A percentile compares a stretch with the other conserved stretches of the same genome.
These are phyloP conservation scores for Eudorcas thomsonii DNA, from an alignment of 2,113 vertebrate genomes.

Conservation along the genomic window DNA sequence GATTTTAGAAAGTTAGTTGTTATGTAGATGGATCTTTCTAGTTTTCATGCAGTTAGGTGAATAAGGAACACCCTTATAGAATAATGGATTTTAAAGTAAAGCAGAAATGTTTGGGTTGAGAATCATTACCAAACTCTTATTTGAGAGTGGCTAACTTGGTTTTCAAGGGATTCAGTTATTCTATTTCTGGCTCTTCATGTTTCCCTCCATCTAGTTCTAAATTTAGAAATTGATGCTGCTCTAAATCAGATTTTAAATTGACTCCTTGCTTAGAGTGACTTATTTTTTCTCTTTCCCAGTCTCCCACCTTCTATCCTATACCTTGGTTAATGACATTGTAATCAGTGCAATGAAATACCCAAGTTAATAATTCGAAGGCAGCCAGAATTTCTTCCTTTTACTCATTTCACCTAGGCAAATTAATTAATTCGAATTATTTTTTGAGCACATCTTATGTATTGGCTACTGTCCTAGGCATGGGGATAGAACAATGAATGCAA, in stretches of 20 bases:
- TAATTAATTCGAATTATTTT: neutral
- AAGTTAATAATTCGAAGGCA: neutral
- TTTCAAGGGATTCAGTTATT: neutral
- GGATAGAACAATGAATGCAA: neutral
- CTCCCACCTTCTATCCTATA: neutral
- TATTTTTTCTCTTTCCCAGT: neutral
- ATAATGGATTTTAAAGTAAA: constrained; percentile 9
- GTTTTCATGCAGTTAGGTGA: neutral
- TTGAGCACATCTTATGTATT: neutral
- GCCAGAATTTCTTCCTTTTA: neutral
- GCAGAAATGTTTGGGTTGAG: neutral
- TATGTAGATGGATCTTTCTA: neutral
- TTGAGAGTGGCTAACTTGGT: neutral
- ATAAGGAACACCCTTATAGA: neutral
- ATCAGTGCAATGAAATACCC: neutral
- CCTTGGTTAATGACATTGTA: neutral
- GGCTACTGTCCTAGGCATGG: neutral
- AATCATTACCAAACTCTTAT: neutral
- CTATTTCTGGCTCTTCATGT: neutral
- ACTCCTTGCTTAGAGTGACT: neutral
- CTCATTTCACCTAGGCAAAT: neutral
- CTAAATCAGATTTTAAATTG: neutral
- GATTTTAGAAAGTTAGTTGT: constrained; percentile 1
- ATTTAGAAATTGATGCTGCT: neutral
- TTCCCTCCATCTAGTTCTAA: neutral